Evolutionary conservation across 1,140 invertebrate species (phyloP).

Genomic region (Streblospio benedicti): DNA sequence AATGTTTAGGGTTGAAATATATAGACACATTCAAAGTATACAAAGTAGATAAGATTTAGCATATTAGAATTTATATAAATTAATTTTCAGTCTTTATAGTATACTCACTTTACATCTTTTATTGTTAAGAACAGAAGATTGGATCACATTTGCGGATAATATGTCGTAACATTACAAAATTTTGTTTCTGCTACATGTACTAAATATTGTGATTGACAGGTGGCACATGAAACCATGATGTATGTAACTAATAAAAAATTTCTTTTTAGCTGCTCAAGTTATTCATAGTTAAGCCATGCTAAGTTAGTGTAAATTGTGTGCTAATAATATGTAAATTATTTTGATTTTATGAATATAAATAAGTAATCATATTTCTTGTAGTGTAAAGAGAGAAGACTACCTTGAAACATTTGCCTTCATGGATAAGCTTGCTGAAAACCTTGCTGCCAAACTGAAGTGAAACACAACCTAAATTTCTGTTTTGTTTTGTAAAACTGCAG

Average conservation of each 20-base stretch:
- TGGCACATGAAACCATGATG: no score
- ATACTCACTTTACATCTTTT: no score
- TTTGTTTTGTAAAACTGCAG: neutral
- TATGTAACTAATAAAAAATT: neutral
- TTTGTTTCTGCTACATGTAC: no score
- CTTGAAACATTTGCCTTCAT: conserved; percentile 96
- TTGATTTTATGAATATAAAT: neutral
- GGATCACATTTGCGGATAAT: no score
- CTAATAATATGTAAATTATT: neutral
- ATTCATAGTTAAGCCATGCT: neutral
- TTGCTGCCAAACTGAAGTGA: conserved; percentile 40
- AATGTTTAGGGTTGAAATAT: no score
- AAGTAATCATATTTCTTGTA: conserved; percentile 24
- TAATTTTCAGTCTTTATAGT: no score
- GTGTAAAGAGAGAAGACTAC: conserved; percentile 76
- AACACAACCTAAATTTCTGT: neutral
- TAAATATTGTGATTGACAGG: no score
- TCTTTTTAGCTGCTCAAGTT: neutral
- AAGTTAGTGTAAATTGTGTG: neutral
- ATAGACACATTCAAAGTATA: no score
- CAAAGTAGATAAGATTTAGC: no score
- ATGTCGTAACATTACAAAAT: no score
- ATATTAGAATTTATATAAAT: no score
- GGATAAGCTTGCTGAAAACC: conserved; percentile 87
- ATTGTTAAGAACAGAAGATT: no score